These are phyloP conservation scores for Habrosyne pyritoides DNA, from an alignment of 2,888 invertebrate genomes.

Conservation along the genomic window DNA sequence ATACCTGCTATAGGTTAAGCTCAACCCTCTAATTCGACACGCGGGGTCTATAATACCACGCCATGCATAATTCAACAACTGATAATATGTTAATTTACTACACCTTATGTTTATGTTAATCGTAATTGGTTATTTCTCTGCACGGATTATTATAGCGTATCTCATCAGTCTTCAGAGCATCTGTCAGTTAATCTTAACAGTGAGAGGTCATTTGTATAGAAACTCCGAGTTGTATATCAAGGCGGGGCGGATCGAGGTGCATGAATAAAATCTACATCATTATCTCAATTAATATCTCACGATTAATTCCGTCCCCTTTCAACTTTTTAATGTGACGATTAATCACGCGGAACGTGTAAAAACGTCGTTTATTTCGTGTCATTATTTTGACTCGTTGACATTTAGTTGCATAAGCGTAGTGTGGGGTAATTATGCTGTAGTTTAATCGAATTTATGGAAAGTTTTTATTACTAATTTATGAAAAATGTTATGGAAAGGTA, in stretches of 20 bases:
- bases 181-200: slow-evolving; percentile 57
- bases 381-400: slow-evolving; percentile 46
- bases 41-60: slow-evolving; percentile 51
- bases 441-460: not conserved
- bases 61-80: slow-evolving; percentile 72
- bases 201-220: slow-evolving; percentile 46
- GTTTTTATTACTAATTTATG: not conserved
- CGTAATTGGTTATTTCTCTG: slow-evolving; percentile 79
- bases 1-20: slow-evolving; percentile 40
- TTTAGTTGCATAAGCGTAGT: slow-evolving; percentile 29
- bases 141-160: slow-evolving; percentile 57
- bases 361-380: slow-evolving; percentile 38
- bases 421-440: slow-evolving; percentile 30
- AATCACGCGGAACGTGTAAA: slow-evolving; percentile 50
- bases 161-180: slow-evolving; percentile 64
- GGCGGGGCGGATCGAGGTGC: slow-evolving; percentile 33
- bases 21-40: slow-evolving; percentile 61
- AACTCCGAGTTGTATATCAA: slow-evolving; percentile 22
- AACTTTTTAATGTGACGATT: slow-evolving; percentile 55
- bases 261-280: slow-evolving; percentile 58
- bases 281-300: slow-evolving; percentile 63
- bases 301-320: slow-evolving; percentile 56
- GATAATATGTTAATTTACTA: slow-evolving; percentile 76
- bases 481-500: not conserved
- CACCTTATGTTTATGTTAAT: slow-evolving; percentile 81